phyloP scores from a whole-genome alignment of 2,888 invertebrate species.

The Pristionchus entomophagus region DNA sequence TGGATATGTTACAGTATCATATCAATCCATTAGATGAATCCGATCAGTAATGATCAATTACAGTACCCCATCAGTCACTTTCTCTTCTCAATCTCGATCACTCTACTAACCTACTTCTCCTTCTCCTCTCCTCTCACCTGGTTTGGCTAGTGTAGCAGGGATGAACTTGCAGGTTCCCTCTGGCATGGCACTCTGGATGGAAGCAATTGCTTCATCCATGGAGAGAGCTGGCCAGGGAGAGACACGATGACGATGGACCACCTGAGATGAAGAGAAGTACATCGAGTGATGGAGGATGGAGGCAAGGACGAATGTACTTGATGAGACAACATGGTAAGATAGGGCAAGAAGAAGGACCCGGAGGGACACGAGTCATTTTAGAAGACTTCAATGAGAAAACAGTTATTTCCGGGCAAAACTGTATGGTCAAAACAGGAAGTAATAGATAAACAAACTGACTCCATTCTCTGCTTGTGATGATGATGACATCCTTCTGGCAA shows the following conservation, averaged over 20 bases:
- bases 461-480: neutral
- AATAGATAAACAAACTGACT: neutral
- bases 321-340: neutral
- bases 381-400: neutral
- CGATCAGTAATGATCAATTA: neutral
- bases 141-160: conserved; percentile 47
- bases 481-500: neutral
- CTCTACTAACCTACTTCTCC: neutral
- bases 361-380: neutral
- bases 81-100: neutral
- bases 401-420: neutral
- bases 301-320: neutral
- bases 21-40: neutral
- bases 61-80: neutral
- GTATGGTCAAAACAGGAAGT: conserved; percentile 16
- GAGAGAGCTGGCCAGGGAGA: conserved; percentile 62
- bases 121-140: conserved; percentile 47
- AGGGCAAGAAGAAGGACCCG: neutral
- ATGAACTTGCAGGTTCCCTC: conserved; percentile 49
- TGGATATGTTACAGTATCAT: too few species aligned
- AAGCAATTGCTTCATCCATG: conserved; percentile 58
- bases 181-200: conserved; percentile 52
- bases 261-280: neutral
- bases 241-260: conserved; percentile 35
- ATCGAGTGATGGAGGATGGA: neutral